Conservation (phyloP, 2,113 vertebrate genomes). For the Bostrychus sinensis region DNA sequence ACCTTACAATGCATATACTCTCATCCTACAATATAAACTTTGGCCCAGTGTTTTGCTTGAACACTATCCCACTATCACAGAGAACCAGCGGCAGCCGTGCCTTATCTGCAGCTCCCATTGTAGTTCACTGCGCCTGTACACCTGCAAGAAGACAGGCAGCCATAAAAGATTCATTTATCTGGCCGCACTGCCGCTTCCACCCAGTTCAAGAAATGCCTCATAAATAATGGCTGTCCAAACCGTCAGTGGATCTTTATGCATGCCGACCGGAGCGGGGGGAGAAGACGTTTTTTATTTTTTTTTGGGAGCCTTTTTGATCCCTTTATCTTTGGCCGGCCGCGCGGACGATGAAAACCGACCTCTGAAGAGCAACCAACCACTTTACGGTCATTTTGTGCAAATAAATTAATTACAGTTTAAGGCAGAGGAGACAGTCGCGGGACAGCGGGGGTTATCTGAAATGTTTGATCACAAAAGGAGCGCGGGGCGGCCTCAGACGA, state of each 20-base stretch:
- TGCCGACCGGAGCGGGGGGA: slow-evolving; percentile 24
- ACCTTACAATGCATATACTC: too few species aligned
- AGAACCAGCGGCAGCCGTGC: not conserved
- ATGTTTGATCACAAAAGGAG: slow-evolving; percentile 36
- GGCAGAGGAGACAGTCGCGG: slow-evolving; percentile 28
- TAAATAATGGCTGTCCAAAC: slow-evolving; percentile 56
- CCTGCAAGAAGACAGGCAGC: slow-evolving; percentile 7
- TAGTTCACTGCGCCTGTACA: slow-evolving; percentile 8
- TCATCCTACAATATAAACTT: too few species aligned
- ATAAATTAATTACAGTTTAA: slow-evolving; percentile 43
- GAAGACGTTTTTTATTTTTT: not conserved
- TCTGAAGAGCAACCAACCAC: slow-evolving; percentile 28
- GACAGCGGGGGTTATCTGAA: slow-evolving; percentile 10
- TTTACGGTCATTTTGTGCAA: slow-evolving; percentile 36
- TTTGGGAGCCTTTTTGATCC: slow-evolving; percentile 17
- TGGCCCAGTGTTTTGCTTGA: too few species aligned
- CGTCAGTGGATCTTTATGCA: slow-evolving; percentile 40
- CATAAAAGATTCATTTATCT: slow-evolving; percentile 51
- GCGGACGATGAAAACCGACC: slow-evolving; percentile 6
- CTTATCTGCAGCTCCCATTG: not conserved
- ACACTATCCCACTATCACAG: not conserved
- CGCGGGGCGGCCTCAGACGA: slow-evolving; percentile 21
- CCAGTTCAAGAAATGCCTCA: slow-evolving; percentile 40
- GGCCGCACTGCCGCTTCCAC: slow-evolving; percentile 29
- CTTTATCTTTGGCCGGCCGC: slow-evolving; percentile 14